phyloP scores from a whole-genome alignment of 2,113 vertebrate genomes.

The Leucosticte australis region DNA sequence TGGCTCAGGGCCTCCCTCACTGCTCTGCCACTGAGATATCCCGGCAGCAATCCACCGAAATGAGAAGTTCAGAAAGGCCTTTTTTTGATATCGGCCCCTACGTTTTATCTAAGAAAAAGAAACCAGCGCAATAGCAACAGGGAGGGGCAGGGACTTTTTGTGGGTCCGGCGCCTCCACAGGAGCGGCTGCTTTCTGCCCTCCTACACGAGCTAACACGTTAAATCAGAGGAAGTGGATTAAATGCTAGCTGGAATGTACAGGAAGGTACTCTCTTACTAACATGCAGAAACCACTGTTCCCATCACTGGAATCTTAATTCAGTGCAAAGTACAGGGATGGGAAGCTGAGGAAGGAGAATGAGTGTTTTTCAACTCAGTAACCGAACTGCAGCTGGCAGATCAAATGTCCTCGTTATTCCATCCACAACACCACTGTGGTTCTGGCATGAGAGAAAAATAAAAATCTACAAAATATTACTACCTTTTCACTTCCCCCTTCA shows the following conservation, averaged over 20 bases:
- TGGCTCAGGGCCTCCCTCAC: rapidly evolving
- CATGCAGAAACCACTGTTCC: neutral
- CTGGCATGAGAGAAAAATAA: neutral
- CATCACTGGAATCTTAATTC: neutral
- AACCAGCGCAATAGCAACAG: rapidly evolving
- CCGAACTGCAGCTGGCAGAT: neutral
- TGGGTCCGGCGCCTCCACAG: neutral
- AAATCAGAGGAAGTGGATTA: neutral
- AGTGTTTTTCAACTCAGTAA: neutral
- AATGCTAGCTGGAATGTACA: neutral
- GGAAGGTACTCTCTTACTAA: neutral
- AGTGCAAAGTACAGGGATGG: neutral
- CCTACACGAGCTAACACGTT: neutral
- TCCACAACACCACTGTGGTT: neutral
- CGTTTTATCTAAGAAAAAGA: neutral
- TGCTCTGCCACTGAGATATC: rapidly evolving
- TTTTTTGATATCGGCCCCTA: neutral
- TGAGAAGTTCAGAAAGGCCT: neutral
- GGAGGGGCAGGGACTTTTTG: neutral
- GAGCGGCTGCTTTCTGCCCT: neutral
- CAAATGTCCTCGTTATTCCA: neutral
- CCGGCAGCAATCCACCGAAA: neutral
- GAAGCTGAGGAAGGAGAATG: neutral
- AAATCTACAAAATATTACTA: neutral
- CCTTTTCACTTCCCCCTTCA: neutral